Evolutionary conservation across 2,797 vertebrate genomes (phyloP).

Genomic region (Hafferia zeledoni): DNA sequence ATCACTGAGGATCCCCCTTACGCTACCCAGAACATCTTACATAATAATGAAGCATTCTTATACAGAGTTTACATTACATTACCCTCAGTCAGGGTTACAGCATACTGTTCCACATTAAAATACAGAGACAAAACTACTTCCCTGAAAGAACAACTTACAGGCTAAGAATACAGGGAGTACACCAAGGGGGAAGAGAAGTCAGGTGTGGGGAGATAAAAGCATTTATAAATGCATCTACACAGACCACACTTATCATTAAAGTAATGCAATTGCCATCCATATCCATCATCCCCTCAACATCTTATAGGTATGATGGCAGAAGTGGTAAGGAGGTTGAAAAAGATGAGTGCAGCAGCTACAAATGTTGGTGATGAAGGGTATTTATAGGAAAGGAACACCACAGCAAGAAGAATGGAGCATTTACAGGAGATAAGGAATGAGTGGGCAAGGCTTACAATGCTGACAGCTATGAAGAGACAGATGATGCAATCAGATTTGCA

Average conservation of each 20-base stretch:
- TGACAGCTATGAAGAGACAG: not conserved
- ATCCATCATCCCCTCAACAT: not conserved
- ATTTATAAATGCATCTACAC: not conserved
- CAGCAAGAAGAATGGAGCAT: not conserved
- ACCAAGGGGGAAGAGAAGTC: not conserved
- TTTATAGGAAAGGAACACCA: constrained; percentile 5
- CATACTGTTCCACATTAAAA: not conserved
- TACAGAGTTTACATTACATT: not conserved
- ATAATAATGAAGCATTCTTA: not conserved
- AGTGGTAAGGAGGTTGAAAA: not conserved
- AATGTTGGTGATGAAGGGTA: not conserved
- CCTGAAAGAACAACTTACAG: not conserved
- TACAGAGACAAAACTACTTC: not conserved
- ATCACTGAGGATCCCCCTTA: not conserved
- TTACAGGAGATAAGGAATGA: constrained; percentile 16
- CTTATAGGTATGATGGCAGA: not conserved
- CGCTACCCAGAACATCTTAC: not conserved
- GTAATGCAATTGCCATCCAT: not conserved
- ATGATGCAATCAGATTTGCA: constrained; percentile 16
- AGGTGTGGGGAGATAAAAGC: not conserved
- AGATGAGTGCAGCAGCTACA: not conserved
- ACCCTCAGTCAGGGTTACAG: not conserved
- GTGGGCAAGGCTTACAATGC: not conserved
- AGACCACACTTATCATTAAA: not conserved
- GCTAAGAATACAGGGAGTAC: not conserved